These are phyloP conservation scores for Tetramorium alpestre DNA, from an alignment of 1,140 invertebrate genomes.

Conservation along the genomic window DNA sequence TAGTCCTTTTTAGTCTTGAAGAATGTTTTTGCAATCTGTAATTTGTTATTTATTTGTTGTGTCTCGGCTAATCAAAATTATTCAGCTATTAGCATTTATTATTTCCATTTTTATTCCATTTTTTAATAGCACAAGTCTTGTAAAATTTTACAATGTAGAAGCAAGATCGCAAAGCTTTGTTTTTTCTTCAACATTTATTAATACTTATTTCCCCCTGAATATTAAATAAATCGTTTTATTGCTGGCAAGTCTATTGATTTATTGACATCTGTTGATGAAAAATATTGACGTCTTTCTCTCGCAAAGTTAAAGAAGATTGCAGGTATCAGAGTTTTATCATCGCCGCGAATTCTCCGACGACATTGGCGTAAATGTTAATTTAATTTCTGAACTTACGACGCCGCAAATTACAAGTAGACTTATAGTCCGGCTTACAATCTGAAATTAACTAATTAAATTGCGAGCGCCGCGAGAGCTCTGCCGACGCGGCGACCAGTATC, in stretches of 20 bases:
- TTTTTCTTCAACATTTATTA: not conserved
- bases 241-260: no score
- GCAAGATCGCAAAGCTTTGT: not conserved
- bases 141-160: not conserved
- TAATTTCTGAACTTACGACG: conserved; percentile 37
- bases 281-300: not conserved
- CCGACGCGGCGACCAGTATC: conserved; percentile 25
- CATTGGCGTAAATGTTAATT: conserved; percentile 27
- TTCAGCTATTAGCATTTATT: not conserved
- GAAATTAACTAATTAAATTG: conserved; percentile 64
- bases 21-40: not conserved
- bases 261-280: not conserved
- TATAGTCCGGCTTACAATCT: conserved; percentile 38
- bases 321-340: not conserved
- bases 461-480: conserved; percentile 28
- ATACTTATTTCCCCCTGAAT: not conserved
- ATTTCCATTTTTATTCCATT: not conserved
- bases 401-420: conserved; percentile 53
- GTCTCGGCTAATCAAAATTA: not conserved
- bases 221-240: not conserved
- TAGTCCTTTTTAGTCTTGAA: not conserved
- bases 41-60: not conserved
- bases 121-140: not conserved
- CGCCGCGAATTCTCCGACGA: not conserved
- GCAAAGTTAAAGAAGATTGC: not conserved